Evolutionary conservation across 2,113 vertebrate species (phyloP).

Genomic region (Neolamprologus falcicula): DNA sequence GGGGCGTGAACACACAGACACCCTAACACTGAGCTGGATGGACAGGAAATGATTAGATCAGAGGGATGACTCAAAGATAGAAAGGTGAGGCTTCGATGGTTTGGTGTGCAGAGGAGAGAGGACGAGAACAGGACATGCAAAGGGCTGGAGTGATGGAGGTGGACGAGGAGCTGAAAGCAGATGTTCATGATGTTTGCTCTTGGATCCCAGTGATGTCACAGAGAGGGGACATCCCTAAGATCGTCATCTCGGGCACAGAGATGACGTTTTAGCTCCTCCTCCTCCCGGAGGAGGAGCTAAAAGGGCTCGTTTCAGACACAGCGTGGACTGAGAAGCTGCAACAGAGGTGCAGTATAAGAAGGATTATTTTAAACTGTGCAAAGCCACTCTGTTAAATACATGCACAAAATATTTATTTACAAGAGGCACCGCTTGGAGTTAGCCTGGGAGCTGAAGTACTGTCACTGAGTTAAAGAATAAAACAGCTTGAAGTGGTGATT

Average conservation of each 20-base stretch:
- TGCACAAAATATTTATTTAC: neutral
- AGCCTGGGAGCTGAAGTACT: neutral
- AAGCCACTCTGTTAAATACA: neutral
- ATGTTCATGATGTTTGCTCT: neutral
- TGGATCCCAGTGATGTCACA: neutral
- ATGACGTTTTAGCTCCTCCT: no score
- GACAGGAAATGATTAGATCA: neutral
- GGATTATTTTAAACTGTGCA: neutral
- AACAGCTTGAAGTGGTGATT: neutral
- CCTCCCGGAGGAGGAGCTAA: neutral
- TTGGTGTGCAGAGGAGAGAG: neutral
- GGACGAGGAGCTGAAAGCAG: neutral
- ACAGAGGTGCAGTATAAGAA: accelerated
- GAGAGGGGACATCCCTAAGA: neutral
- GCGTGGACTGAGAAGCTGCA: neutral
- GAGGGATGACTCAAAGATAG: neutral
- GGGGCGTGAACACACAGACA: neutral
- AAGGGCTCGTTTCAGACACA: neutral
- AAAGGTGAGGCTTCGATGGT: neutral
- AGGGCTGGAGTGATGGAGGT: neutral
- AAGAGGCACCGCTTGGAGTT: neutral
- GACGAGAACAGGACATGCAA: neutral
- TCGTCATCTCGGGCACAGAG: accelerated
- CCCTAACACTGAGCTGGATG: neutral
- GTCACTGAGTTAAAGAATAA: accelerated